These are phyloP conservation scores for Climacteris rufus DNA, from an alignment of 2,113 vertebrate genomes.

Conservation along the genomic window DNA sequence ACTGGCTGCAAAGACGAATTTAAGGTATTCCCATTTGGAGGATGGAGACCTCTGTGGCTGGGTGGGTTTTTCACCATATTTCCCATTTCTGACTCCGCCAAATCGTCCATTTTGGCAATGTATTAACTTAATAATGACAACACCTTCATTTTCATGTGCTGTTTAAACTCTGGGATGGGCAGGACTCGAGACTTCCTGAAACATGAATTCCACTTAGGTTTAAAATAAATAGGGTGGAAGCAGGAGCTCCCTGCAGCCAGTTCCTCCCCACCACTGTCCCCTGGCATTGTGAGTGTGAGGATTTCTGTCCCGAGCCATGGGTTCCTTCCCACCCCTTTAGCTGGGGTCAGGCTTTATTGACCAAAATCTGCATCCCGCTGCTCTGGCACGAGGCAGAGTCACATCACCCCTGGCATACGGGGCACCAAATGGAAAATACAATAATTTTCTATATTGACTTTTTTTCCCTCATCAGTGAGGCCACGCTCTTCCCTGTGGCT, in stretches of 20 bases:
- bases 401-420: not conserved
- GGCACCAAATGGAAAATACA: not conserved
- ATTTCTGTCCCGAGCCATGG: not conserved
- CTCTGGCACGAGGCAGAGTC: not conserved
- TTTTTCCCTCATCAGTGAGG: not conserved
- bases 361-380: not conserved
- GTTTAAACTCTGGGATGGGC: not conserved
- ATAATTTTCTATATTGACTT: not conserved
- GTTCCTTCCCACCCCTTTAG: not conserved
- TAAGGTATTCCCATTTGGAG: not conserved
- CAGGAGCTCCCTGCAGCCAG: not conserved
- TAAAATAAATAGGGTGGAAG: not conserved
- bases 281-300: not conserved
- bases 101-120: not conserved
- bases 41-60: accelerated
- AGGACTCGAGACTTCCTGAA: not conserved
- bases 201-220: not conserved
- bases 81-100: not conserved
- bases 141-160: not conserved
- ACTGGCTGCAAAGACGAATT: not conserved
- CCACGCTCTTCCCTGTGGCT: not conserved
- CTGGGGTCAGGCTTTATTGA: not conserved
- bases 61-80: not conserved
- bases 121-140: not conserved
- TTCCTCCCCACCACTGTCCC: not conserved